These are phyloP conservation scores for Drosophila micromelanica DNA, from an alignment of 1,140 invertebrate species.

Conservation along the genomic window DNA sequence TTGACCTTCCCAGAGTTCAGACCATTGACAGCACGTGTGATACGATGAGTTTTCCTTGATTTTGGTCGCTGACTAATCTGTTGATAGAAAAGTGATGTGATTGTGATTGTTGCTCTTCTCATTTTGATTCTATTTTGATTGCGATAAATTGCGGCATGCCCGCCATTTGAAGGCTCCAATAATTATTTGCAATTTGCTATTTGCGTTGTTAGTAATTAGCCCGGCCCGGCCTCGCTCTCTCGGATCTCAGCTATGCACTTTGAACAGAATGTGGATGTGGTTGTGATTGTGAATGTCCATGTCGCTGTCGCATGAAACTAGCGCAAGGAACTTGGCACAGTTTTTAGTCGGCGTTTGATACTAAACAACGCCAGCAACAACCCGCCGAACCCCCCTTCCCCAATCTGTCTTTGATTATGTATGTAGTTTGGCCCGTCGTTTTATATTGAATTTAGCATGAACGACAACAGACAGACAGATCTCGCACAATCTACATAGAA, in stretches of 20 bases:
- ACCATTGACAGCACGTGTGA: constrained; percentile 15
- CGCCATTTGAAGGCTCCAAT: constrained; percentile 62
- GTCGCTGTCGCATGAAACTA: constrained; percentile 71
- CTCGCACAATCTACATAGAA: constrained; percentile 38
- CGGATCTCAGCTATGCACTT: constrained; percentile 42
- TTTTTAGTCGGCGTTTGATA: constrained; percentile 60
- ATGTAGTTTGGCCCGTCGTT: constrained; percentile 17
- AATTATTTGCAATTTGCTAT: constrained; percentile 64
- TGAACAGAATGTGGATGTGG: constrained; percentile 26
- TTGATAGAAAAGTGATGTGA: constrained; percentile 4
- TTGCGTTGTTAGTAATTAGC: constrained; percentile 78
- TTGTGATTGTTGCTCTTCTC: constrained; percentile 7
- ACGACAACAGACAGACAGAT: constrained; percentile 1
- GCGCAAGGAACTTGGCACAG: constrained; percentile 80
- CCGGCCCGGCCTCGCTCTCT: constrained; percentile 29
- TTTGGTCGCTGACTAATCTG: constrained; percentile 17
- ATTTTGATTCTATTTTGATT: constrained; percentile 4
- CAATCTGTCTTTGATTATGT: background rate
- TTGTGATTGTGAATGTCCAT: constrained; percentile 39
- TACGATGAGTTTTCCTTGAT: constrained; percentile 4
- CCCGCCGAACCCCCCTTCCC: background rate
- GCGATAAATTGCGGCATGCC: constrained; percentile 57
- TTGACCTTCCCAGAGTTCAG: constrained; percentile 60
- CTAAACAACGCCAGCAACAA: constrained; percentile 28
- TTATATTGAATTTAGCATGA: constrained; percentile 39